These are phyloP conservation scores for Psittacara wagleri DNA, from an alignment of 2,113 vertebrate genomes.

Conservation along the genomic window DNA sequence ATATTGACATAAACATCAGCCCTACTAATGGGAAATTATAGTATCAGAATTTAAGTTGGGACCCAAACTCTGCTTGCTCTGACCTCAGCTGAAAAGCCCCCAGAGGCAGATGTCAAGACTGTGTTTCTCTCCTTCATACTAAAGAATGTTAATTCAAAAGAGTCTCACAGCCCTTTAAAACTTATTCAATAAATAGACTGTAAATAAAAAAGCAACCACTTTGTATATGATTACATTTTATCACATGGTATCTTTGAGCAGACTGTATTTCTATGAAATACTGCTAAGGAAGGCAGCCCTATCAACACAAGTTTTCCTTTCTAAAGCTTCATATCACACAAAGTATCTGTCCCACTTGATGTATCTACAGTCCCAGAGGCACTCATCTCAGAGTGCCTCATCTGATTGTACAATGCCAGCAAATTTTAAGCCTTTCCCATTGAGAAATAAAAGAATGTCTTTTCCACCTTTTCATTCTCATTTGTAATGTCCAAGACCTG, in stretches of 20 bases:
- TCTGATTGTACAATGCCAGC: not conserved
- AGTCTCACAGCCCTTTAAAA: not conserved
- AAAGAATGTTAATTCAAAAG: not conserved
- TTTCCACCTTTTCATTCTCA: not conserved
- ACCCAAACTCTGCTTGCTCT: not conserved
- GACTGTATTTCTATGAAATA: not conserved
- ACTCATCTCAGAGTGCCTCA: not conserved
- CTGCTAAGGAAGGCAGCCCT: not conserved
- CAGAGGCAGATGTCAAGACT: not conserved
- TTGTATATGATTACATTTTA: not conserved
- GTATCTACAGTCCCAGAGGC: not conserved
- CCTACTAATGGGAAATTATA: not conserved
- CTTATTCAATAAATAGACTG: not conserved
- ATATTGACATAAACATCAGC: not conserved
- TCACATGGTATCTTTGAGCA: not conserved
- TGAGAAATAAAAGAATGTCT: not conserved
- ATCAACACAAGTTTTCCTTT: not conserved
- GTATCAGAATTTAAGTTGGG: not conserved
- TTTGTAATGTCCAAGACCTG: not conserved
- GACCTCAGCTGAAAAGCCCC: not conserved
- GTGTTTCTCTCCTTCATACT: not conserved
- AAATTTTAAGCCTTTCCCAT: not conserved
- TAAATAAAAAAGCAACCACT: not conserved
- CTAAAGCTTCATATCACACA: not conserved
- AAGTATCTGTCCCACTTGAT: not conserved